phyloP scores from a whole-genome alignment of 92 coral and sea anemone species.

The Diadumene lineata region DNA sequence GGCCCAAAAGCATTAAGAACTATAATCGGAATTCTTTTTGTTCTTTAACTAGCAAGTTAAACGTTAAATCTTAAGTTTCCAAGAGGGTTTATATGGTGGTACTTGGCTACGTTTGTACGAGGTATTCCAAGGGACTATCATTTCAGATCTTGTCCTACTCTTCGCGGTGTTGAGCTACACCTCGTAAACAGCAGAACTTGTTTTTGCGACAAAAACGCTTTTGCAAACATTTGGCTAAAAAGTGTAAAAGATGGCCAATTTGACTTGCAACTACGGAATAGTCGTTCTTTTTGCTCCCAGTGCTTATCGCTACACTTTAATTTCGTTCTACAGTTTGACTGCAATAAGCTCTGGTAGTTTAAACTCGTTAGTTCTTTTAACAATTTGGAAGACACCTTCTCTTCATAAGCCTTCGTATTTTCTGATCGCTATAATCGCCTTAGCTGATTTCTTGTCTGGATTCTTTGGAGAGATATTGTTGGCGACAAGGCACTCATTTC shows the following conservation, averaged over 20 bases:
- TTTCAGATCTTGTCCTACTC: too few relatives aligned
- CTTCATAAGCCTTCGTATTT: slow-evolving; percentile 20
- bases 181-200: too few relatives aligned
- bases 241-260: background rate
- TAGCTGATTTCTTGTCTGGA: slow-evolving; percentile 14
- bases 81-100: too few relatives aligned
- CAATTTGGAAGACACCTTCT: slow-evolving; percentile 6
- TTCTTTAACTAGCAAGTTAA: too few relatives aligned
- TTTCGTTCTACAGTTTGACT: background rate
- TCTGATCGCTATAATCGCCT: slow-evolving; percentile 2
- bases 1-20: too few relatives aligned
- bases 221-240: too few relatives aligned
- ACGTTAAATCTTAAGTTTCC: too few relatives aligned
- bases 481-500: background rate
- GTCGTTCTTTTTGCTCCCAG: background rate
- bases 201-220: too few relatives aligned
- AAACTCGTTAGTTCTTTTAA: background rate
- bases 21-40: too few relatives aligned
- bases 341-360: background rate
- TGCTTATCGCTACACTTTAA: background rate
- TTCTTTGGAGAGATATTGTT: background rate
- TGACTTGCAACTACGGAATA: background rate
- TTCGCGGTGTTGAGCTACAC: too few relatives aligned
- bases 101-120: too few relatives aligned
- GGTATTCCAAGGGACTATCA: too few relatives aligned